Base-by-base conservation (phyloP, 2,888 invertebrate species). In the Metacarcinus magister region DNA sequence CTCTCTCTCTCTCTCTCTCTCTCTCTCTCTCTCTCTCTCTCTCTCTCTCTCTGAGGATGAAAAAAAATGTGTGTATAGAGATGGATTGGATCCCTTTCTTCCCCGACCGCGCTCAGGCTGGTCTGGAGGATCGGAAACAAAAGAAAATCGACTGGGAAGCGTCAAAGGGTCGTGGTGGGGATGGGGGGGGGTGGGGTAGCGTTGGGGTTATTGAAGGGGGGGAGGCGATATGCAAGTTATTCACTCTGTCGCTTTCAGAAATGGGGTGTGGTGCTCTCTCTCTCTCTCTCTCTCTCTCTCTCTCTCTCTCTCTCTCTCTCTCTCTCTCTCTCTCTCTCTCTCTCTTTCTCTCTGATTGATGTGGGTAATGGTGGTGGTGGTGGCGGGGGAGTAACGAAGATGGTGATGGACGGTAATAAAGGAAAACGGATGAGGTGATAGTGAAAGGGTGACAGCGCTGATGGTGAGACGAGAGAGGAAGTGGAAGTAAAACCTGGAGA, bases 11-110 rank as follows among this genome's bases (percentile, higher is more conserved):
- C 75, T 82, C 75, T 82, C 75, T 82, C 75, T 82, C 75, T 82
- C 75, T 39, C 87, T 87, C 87, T 87, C 87, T 87, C 87, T 87
- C 87, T 87, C 87, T 87, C 87, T 87, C 87, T 87, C 87, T 87
- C 87, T 87, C 67, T 67, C 87, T 87, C 87, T 39, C 8, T 3
- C 4, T 32, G 39, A 32, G 39, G 16, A 16, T 39, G 39, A 19
- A 13, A 32, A 39, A 39, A 87, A 87, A 87, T 39, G 16, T 19
- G 87, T 87, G 10, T 39, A 39, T 39, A 87, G 39, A 87, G 87
- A 87, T 32, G 87, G 39, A 87, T 39, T n/a, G 87, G 39, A 39
- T 87, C 39, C 32, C 39, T 87, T 87, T 87, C 87, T 87, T 87
- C 19, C 87, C n/a, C 39, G 28, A 28, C 75, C 28, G 28, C 3